Base-by-base conservation (phyloP, 1,140 invertebrate genomes). In the Anastrepha obliqua region DNA sequence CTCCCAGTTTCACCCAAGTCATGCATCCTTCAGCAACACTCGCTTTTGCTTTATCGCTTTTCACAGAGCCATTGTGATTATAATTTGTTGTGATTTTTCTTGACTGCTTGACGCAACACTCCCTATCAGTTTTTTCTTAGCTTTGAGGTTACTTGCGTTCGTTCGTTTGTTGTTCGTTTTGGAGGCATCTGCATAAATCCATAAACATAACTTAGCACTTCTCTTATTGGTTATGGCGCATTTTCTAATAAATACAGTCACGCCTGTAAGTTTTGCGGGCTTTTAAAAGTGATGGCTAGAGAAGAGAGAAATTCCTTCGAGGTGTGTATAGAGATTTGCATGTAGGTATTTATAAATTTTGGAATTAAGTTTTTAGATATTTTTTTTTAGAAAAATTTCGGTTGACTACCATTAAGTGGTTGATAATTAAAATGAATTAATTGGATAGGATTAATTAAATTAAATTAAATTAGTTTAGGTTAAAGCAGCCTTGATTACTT, bases 21-120 rank as follows among this genome's bases (percentile, higher is more conserved):
- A 81, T 29, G 29, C 29, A 29, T 81, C 74, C 74, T 55, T 29
- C 74, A 55, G 47, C 20, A 51, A 81, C 47, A 58, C 74, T 81
- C 74, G 55, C 74, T 55, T 58, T 81, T 81, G 74, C 74, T 81
- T 81, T 81, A 81, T 81, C 74, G 47, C 74, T 47, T 55, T 55
- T 55, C 74, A 51, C 74, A 13, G 15, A 55, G 20, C 74, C 44
- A 55, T 55, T 81, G 47, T 81, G 74, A 51, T 55, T 51, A 81
- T 81, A 81, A 81, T 81, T 81, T 81, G 74, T 81, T 81, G 74
- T 81, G 74, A 81, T 81, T 81, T 29, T 81, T 11, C 44, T 7
- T 81, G 1, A 81, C 51, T 20, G 47, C 74, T 13, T 17, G 7
- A 47, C 44, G 20, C 17, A 81, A 81, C 3, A 29, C 6, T 81